phyloP scores from a whole-genome alignment of 2,797 vertebrate species.

The Mionectes olivaceus region DNA sequence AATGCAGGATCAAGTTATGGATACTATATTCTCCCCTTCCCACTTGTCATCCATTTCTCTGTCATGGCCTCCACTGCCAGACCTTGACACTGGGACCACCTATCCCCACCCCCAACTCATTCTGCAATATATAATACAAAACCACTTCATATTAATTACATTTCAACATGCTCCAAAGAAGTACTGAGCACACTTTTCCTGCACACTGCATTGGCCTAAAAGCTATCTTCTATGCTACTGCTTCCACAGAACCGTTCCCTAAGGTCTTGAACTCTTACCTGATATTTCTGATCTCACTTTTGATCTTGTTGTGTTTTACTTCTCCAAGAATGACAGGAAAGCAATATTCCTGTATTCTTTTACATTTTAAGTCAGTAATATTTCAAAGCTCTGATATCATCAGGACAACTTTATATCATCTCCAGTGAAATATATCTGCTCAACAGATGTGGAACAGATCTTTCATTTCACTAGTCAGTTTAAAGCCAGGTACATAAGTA shows the following conservation, averaged over 20 bases:
- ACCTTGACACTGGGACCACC: neutral
- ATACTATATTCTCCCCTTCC: neutral
- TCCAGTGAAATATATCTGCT: conserved; percentile 43
- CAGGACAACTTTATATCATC: conserved; percentile 20
- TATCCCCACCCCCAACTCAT: neutral
- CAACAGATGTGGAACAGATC: conserved; percentile 39
- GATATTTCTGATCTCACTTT: neutral
- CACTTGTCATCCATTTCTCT: neutral
- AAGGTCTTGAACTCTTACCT: conserved; percentile 32
- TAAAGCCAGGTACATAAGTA: neutral
- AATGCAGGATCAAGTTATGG: neutral
- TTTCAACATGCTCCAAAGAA: neutral
- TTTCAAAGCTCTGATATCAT: conserved; percentile 53
- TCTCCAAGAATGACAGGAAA: conserved; percentile 28
- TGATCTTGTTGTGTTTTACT: conserved; percentile 29
- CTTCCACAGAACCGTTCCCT: conserved; percentile 3
- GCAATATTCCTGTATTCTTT: conserved; percentile 7
- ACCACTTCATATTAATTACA: neutral
- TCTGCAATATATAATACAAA: neutral
- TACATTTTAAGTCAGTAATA: conserved; percentile 30
- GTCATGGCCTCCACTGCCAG: neutral
- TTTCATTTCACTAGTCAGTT: conserved; percentile 2
- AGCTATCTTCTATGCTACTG: neutral
- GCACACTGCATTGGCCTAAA: neutral
- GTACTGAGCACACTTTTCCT: neutral